A percentile compares a stretch with the other conserved stretches of the same genome.
Conservation (phyloP, 1,140 invertebrate species). For the Aplysia californica region DNA sequence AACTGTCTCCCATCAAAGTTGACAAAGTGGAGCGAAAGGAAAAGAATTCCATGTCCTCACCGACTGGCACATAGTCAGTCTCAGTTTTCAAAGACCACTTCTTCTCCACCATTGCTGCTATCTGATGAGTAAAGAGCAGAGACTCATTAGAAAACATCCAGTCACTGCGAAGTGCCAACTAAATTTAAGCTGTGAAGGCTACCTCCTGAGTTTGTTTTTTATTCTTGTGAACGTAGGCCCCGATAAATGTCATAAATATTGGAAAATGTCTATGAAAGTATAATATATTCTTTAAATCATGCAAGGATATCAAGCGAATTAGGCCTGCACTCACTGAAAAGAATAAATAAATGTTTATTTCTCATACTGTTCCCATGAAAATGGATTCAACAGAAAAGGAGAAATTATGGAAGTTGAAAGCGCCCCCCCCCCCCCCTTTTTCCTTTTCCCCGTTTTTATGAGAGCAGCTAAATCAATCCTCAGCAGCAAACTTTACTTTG, state of each 20-base stretch:
- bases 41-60: conserved; percentile 51
- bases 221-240: neutral
- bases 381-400: too few relatives aligned
- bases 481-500: too few relatives aligned
- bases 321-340: neutral
- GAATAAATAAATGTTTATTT: too few relatives aligned
- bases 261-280: neutral
- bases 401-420: too few relatives aligned
- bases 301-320: neutral
- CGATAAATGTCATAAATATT: neutral
- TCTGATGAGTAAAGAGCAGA: conserved; percentile 28
- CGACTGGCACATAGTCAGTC: conserved; percentile 55
- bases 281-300: neutral
- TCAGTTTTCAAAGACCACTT: conserved; percentile 41
- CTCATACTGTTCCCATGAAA: neutral
- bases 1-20: conserved; percentile 46
- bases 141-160: neutral
- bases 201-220: too few relatives aligned
- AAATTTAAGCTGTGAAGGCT: too few relatives aligned
- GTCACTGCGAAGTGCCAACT: neutral
- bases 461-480: too few relatives aligned
- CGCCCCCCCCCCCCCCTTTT: too few relatives aligned
- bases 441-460: too few relatives aligned
- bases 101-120: conserved; percentile 41
- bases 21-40: conserved; percentile 44